Conservation (phyloP, 1,140 invertebrate genomes). For the Drosophila lacteicornis region DNA sequence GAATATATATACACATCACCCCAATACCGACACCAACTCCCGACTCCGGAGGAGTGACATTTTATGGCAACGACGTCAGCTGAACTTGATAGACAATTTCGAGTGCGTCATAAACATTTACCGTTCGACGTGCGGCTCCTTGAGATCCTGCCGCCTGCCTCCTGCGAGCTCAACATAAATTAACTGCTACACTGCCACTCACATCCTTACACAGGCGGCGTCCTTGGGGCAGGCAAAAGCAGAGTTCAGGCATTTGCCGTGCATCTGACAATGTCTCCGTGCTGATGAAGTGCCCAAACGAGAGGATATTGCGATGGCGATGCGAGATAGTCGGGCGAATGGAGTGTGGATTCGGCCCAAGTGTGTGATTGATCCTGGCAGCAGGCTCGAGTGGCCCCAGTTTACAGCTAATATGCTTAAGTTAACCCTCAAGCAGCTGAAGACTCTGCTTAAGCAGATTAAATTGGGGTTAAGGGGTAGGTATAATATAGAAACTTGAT, state of each 20-base stretch:
- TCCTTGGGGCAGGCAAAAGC: constrained; percentile 4
- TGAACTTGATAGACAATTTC: constrained; percentile 83
- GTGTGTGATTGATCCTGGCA: background rate
- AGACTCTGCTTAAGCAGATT: background rate
- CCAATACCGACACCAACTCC: background rate
- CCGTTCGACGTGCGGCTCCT: constrained; percentile 71
- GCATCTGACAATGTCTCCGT: constrained; percentile 31
- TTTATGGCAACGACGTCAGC: constrained; percentile 72
- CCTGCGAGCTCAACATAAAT: constrained; percentile 52
- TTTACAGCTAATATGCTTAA: constrained; percentile 3
- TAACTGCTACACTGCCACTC: constrained; percentile 48
- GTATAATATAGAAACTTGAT: no score
- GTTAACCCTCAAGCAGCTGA: background rate
- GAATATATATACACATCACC: background rate
- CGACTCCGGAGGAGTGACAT: constrained; percentile 57
- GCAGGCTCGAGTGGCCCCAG: background rate
- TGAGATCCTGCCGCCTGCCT: constrained; percentile 14
- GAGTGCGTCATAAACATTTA: constrained; percentile 81
- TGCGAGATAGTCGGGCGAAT: background rate
- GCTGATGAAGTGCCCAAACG: constrained; percentile 36
- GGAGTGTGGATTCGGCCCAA: constrained; percentile 13
- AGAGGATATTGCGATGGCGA: background rate
- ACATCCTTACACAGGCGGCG: background rate
- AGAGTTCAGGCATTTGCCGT: constrained; percentile 2
- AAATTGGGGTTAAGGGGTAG: background rate